Evolutionary conservation across 2,888 invertebrate species (phyloP), one percentile per base, ranked within the genome.

Genomic region (Apomyelois bistriatella): DNA sequence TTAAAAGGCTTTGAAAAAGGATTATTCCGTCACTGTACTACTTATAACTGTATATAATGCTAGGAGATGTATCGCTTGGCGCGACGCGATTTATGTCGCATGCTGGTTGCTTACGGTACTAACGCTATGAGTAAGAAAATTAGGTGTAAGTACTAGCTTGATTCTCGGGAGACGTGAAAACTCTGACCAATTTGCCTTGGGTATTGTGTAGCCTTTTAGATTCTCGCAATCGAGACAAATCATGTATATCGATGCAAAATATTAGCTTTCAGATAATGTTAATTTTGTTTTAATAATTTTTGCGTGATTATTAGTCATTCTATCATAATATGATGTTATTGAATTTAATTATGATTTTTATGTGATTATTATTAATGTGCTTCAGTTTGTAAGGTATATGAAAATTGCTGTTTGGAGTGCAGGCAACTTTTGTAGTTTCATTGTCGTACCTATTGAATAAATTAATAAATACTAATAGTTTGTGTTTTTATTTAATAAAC

Each of bases 341-440:
- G 76, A 76, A 72, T 70, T 82, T 85, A 72, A 74, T 83, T 84
- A 84, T 85, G 79, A 80, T 83, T 32, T 32, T 86, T 80, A 80
- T 76, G 77, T 76, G 69, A 74, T 66, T 77, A 61, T 65, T 66
- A 74, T 76, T 74, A 77, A 78, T 84, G 84, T 87, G 91, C 91
- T 91, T 90, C 78, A 84, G 86, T 91, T 87, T 78, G 88, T 88
- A 82, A 82, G 81, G 79, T 85, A 79, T 82, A 82, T 74, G 73
- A 74, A 76, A 77, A 79, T 80, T 82, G 85, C 85, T 85, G 84
- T 84, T 88, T 82, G 83, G 86, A 87, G 82, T 87, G 90, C 90
- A 85, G 87, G 87, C 90, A 86, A 84, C 78, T 89, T 90, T 90
- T 90, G 90, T 91, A 90, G 90, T 90, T 90, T 90, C 90, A 90